Conservation (phyloP, 2,888 invertebrate genomes). For the Campoletis raptor region DNA sequence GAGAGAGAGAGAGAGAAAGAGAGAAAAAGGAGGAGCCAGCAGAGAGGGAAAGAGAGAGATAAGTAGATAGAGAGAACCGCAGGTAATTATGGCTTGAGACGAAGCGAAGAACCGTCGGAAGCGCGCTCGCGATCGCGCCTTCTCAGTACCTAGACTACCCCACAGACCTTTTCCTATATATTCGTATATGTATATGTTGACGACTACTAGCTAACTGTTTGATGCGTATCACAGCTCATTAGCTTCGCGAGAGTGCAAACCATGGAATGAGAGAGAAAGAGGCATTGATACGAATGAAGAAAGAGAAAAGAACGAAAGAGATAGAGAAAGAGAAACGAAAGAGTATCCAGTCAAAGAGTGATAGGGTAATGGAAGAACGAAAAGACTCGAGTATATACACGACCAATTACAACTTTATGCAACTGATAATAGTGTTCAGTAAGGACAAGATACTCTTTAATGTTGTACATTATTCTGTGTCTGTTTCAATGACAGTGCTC, state of each 20-base stretch:
- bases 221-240: slow-evolving; percentile 84
- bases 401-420: slow-evolving; percentile 84
- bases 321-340: slow-evolving; percentile 52
- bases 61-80: slow-evolving; percentile 9
- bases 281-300: slow-evolving; percentile 69
- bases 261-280: slow-evolving; percentile 77
- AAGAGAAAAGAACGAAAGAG: slow-evolving; percentile 68
- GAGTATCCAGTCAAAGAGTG: slow-evolving; percentile 41
- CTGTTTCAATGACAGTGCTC: not conserved
- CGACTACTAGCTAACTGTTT: slow-evolving; percentile 76
- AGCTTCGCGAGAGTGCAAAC: slow-evolving; percentile 82
- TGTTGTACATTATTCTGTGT: not conserved
- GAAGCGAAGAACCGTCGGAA: slow-evolving; percentile 74
- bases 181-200: slow-evolving; percentile 19
- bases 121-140: slow-evolving; percentile 69
- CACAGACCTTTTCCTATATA: slow-evolving; percentile 20
- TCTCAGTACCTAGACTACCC: slow-evolving; percentile 37
- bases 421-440: slow-evolving; percentile 82
- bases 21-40: too few species aligned
- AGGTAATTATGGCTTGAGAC: slow-evolving; percentile 68
- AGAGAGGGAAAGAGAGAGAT: not conserved
- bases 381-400: slow-evolving; percentile 74
- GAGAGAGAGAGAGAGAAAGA: slow-evolving; percentile 1
- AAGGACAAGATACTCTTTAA: slow-evolving; percentile 26
- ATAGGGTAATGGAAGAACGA: slow-evolving; percentile 58